Base-by-base conservation (phyloP, 2,113 vertebrate species). In the Bucco capensis region DNA sequence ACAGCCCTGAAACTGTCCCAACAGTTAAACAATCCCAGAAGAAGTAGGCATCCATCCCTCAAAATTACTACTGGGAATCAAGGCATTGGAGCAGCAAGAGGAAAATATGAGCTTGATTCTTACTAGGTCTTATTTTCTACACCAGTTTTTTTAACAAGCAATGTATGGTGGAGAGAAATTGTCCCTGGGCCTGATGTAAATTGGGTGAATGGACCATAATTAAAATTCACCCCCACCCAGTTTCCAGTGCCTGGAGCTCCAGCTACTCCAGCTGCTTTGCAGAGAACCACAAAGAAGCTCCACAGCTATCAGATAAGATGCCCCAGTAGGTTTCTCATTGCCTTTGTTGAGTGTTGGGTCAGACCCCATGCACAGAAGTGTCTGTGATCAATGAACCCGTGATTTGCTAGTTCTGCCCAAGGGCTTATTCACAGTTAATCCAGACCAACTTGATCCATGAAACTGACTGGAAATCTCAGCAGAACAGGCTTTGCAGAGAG, bases 391-490 rank as follows among this genome's bases (percentile, higher is more conserved):
- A 71, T 85, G 90, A 91, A 89, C 42, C 37, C 66, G 53, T 21
- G 40, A 86, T 93, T 69, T 81, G 30, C 66, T 82, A 76, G 77
- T 62, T 86, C 74, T 84, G 54, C 66, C 69, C 70, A 85, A 73
- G 71, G 73, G 83, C 38, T 92, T 84, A 86, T 70, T 85, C 86
- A 84, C 58, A 79, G 70, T 66, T 92, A 87, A 94, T 85, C 81
- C 81, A 93, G 87, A 90, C 58, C 47, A 82, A 47, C 56, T 73
- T 92, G 85, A 93, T 90, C 90, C 83, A 87, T 51, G 60, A 85
- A 94, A 90, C 83, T 90, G 74, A 49, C 81, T 92, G 71, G 92
- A 93, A 95, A 90, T 82, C 81, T 85, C 86, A 82, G 87, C 86
- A 92, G 78, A 90, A 85, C 13, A 84, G 50, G 42, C 19, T 87